Conservation (phyloP, 2,113 vertebrate species). For the Chaenocephalus aceratus region DNA sequence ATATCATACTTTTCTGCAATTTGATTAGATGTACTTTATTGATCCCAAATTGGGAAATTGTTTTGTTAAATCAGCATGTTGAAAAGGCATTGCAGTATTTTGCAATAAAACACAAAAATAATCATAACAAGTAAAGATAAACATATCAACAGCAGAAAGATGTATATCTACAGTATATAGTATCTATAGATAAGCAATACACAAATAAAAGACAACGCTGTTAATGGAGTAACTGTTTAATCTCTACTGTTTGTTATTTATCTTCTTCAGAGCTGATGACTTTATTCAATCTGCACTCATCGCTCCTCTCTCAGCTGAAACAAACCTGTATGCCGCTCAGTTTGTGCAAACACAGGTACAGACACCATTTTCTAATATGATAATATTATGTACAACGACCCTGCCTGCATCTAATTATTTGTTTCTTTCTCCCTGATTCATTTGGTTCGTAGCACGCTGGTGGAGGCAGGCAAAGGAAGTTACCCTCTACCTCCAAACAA, state of each 20-base stretch:
- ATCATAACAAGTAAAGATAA: no score
- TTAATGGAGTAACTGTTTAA: background rate
- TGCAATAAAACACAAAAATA: no score
- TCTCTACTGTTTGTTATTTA: background rate
- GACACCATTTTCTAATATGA: background rate
- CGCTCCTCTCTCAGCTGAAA: constrained; percentile 39
- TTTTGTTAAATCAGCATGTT: no score
- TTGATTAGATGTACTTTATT: no score
- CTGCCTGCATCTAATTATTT: background rate
- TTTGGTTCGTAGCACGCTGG: constrained; percentile 55
- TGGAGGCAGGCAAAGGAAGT: constrained; percentile 67
- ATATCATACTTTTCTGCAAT: no score
- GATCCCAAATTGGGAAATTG: no score
- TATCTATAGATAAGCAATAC: no score
- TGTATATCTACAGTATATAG: no score
- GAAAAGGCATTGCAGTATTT: no score
- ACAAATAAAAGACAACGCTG: background rate
- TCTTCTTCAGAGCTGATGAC: constrained; percentile 75
- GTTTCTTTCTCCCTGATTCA: background rate
- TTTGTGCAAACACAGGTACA: constrained; percentile 63
- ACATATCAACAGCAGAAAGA: no score
- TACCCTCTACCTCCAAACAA: constrained; percentile 48
- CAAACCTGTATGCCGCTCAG: constrained; percentile 9
- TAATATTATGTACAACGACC: no score
- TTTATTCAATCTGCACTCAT: constrained; percentile 71